Base-by-base conservation (phyloP, 2,888 invertebrate species). In the Gortyna flavago region DNA sequence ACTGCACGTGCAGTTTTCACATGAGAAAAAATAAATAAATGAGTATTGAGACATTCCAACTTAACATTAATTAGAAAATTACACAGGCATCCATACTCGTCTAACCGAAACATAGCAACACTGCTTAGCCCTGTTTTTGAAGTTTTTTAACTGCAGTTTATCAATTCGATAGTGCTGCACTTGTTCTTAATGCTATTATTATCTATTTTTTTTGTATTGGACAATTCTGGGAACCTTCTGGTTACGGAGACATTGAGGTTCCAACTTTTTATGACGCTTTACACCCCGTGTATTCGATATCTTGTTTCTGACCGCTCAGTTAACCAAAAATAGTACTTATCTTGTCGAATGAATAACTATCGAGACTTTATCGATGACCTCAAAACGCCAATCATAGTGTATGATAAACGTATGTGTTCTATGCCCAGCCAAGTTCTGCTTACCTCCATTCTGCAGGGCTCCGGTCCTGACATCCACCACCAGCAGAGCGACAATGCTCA, bases 391-490 rank as follows among this genome's bases (percentile, higher is more conserved):
- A 1, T 2, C 25, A 48, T 68, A 25, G 3, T 68, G 51, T 6
- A 16, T n/a, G 25, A 51, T 44, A 35, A 29, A 16, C 21, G 11
- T 29, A 66, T 44, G 1, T 29, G 11, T 48, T 32, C 0, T 1
- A 21, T 51, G 32, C 6, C 16, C 11, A 35, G 16, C 16, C 35
- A 38, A 8, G 3, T 25, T 57, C 18, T 68, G 32, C 91, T 93
- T 84, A 96, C 95, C 95, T 89, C 92, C 91, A 13, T 92, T 92
- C 73, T 93, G 92, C 48, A 94, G 77, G 16, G 95, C 93, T 18
- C 93, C 93, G 1, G 93, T 95, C 83, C 94, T 90, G 68, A 93
- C 92, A 77, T 95, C 95, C 83, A 93, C 90, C 71, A 94, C 91
- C 54, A 95, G 88, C 18, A 95, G 86, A 35, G 91, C 90, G 48